Evolutionary conservation across 2,113 vertebrate genomes (phyloP), one percentile per base, ranked within the genome.

Genomic region (Gopherus flavomarginatus): DNA sequence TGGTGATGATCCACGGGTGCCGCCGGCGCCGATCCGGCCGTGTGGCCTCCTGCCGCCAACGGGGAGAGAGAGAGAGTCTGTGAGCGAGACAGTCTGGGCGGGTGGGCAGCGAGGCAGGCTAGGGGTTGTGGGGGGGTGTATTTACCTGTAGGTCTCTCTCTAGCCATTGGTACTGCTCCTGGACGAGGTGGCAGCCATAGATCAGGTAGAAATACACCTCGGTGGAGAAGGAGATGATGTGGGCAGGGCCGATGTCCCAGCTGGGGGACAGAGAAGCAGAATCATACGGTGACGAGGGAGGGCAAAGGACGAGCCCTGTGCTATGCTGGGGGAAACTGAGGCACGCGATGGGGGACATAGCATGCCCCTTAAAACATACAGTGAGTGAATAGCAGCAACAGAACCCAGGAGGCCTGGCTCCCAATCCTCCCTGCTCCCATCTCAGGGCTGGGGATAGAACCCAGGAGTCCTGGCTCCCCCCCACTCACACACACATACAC

Each of bases 1-100:
- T 99, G 50, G 99, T 99, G 94, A 99, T 99, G 97, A 99, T 99
- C 99, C 99, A 99, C 0, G 99, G 99, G 42, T 96, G 98, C 13
- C 59, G 91, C 8, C 96, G 79, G 81, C 98, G 95, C 97, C 98
- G 97, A 93, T 98, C 98, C 4, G 96, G 94, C 95, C 85, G 97
- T 96, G 96, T 98, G 42, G 99, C 98, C 88, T 98, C 98, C 99
- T 99, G 91, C 6, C 59, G 29, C 4, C 79, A 42, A 78, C 27
- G 49, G 35, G 72, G n/a, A 44, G 8, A 35, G 56, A 35, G 56
- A 19, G 31, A 9, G 16, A 62, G 38, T 54, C 38, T 1, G 62
- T 44, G 47, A 56, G 50, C 1, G 11, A 42, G 16, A 11, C n/a
- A 8, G 5, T 29, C 29, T 27, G 38, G 14, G 5, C 22, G 2